Base-by-base conservation (phyloP, 2,113 vertebrate genomes). In the Mormyrus iriodes region DNA sequence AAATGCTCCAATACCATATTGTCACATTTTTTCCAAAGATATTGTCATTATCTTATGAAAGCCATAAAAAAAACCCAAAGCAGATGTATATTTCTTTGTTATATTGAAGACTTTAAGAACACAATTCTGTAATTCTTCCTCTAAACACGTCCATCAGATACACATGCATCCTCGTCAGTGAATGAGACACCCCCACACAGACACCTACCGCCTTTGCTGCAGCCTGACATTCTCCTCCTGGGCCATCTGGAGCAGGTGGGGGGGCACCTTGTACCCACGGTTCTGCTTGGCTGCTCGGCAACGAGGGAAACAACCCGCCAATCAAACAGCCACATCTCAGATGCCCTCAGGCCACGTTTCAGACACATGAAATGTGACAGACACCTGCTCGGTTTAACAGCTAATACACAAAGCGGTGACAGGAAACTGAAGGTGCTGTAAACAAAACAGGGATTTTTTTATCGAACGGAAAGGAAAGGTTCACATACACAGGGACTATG, bases 211-310 rank as follows among this genome's bases (percentile, higher is more conserved):
- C 92, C 93, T 96, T 79, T 93, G 94, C 55, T 96, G 96, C 51
- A 99, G 94, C 88, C 94, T 95, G 55, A 86, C 8, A 89, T 98
- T 98, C 90, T 97, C 96, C 88, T 96, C 95, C 86, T 96, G 94
- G 91, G 97, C 96, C 95, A 98, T 96, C 88, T 96, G 94, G 89
- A 98, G 92, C 52, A 99, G 95, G 31, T 97, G 95, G 84, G 91
- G 90, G 1, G 98, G 97, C 90, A 99, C 97, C 94, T 93, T 95
- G 89, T 97, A 98, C 1, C 94, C 93, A 24, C 96, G 96, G 91
- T 97, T 98, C 90, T 95, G 95, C 90, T 90, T 94, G 8, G 98
- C 98, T 99, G 95, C 48, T 94, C 94, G 55, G 93, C 91, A 93
- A 92, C 73, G 88, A 65, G 31, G 24, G 42, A 39, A 53, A 51